phyloP scores from a whole-genome alignment of 1,140 invertebrate species.

The Bombus consobrinus region DNA sequence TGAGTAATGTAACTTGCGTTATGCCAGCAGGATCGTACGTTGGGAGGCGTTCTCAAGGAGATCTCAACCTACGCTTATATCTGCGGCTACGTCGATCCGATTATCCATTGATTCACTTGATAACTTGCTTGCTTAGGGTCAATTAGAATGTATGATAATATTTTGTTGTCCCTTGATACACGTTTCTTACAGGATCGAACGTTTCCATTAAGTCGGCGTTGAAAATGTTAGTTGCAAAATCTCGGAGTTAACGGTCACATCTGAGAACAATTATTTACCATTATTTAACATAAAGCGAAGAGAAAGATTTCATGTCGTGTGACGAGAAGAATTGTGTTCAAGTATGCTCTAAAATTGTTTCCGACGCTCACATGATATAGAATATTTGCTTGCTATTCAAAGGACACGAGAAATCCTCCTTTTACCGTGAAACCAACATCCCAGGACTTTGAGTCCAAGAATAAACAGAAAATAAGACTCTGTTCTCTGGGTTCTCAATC shows the following conservation, averaged over 20 bases:
- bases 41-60: conserved; percentile 57
- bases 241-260: neutral
- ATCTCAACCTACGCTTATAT: conserved; percentile 49
- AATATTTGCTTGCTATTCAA: too few species aligned
- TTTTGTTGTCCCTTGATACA: neutral
- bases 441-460: too few species aligned
- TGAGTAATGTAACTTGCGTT: conserved; percentile 47
- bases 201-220: neutral
- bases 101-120: conserved; percentile 55
- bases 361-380: too few species aligned
- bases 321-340: too few species aligned
- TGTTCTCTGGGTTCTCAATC: too few species aligned
- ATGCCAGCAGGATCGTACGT: conserved; percentile 23
- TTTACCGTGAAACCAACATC: too few species aligned
- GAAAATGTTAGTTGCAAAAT: neutral
- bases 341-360: too few species aligned
- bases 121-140: neutral
- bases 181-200: neutral
- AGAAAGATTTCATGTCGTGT: too few species aligned
- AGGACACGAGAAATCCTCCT: too few species aligned
- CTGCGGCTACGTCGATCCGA: conserved; percentile 33
- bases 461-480: too few species aligned
- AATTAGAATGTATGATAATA: neutral
- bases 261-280: neutral
- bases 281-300: neutral